Evolutionary conservation across 2,113 vertebrate species (phyloP), one percentile per base, ranked within the genome.

Genomic region (Toxostoma redivivum): DNA sequence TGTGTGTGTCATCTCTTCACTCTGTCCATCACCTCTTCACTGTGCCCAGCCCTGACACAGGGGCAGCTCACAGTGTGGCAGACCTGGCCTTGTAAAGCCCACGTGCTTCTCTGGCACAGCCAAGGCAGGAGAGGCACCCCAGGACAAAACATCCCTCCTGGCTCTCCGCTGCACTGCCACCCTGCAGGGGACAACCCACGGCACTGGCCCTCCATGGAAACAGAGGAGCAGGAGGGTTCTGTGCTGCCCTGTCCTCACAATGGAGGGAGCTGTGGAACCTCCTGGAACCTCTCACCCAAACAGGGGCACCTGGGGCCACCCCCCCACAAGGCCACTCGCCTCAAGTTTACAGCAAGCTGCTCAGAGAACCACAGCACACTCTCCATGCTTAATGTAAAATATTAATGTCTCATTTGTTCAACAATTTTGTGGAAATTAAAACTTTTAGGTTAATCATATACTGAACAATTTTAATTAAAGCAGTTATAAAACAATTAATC

Each of bases 371-470:
- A 22, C 65, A 94, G 95, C 94, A 90, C 86, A 96, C 97, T 83
- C 93, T 94, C 94, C 87, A 95, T 15, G 35, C 78, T 93, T 98
- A 98, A 98, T 98, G 97, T 98, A 97, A 98, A 98, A 98, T 98
- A 98, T 98, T 98, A 98, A 98, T 98, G 98, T 98, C 97, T 98
- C 97, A 98, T 98, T 98, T 98, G 98, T 98, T 98, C 97, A 96
- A 98, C 97, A 97, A 97, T 98, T 98, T 98, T 96, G 97, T 97
- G 97, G 97, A 98, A 98, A 98, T 98, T 98, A 98, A 98, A 98
- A 98, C 97, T 98, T 98, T 98, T 98, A 98, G 97, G 98, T 98
- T 98, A 98, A 98, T 98, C 97, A 98, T 98, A 98, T 97, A 98
- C 97, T 96, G 97, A 98, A 97, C 96, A 98, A 97, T 98, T 98